phyloP scores from a whole-genome alignment of 2,888 invertebrate genomes.

The Coremacera marginata region DNA sequence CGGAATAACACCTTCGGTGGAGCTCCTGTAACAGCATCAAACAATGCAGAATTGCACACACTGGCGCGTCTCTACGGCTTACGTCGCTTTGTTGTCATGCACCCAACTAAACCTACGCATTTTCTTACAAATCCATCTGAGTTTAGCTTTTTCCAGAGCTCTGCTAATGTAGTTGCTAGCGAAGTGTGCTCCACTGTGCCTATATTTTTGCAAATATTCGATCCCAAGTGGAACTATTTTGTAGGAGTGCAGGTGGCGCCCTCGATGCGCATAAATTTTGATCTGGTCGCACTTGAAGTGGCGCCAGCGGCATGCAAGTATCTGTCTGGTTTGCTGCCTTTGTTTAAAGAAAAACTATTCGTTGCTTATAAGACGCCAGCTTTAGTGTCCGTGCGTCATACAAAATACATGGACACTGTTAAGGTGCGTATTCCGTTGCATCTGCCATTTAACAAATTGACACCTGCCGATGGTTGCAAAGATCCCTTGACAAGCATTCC shows the following conservation, averaged over 20 bases:
- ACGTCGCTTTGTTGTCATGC: constrained; percentile 84
- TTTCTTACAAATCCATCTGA: constrained; percentile 74
- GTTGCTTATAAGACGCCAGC: constrained; percentile 73
- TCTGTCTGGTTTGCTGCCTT: constrained; percentile 83
- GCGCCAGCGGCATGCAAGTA: constrained; percentile 86
- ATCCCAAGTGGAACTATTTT: constrained; percentile 80
- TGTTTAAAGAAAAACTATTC: constrained; percentile 93
- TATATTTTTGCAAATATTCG: constrained; percentile 89
- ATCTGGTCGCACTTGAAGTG: constrained; percentile 87
- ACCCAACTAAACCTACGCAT: constrained; percentile 76
- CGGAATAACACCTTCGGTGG: constrained; percentile 76
- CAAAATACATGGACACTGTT: constrained; percentile 72
- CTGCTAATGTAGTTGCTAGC: constrained; percentile 83
- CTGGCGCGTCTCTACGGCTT: constrained; percentile 84
- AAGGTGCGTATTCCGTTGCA: constrained; percentile 59
- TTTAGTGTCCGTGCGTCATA: constrained; percentile 77
- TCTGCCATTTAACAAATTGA: constrained; percentile 57
- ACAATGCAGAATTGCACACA: constrained; percentile 70
- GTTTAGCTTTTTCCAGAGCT: constrained; percentile 83
- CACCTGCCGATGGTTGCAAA: not conserved
- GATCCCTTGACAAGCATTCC: constrained; percentile 32
- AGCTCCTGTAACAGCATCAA: constrained; percentile 54
- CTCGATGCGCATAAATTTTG: constrained; percentile 85
- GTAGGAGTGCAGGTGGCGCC: constrained; percentile 84
- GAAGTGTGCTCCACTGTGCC: constrained; percentile 86